These are phyloP conservation scores for Ophioninae sp. DNA, from an alignment of 2,888 invertebrate species.

Conservation along the genomic window DNA sequence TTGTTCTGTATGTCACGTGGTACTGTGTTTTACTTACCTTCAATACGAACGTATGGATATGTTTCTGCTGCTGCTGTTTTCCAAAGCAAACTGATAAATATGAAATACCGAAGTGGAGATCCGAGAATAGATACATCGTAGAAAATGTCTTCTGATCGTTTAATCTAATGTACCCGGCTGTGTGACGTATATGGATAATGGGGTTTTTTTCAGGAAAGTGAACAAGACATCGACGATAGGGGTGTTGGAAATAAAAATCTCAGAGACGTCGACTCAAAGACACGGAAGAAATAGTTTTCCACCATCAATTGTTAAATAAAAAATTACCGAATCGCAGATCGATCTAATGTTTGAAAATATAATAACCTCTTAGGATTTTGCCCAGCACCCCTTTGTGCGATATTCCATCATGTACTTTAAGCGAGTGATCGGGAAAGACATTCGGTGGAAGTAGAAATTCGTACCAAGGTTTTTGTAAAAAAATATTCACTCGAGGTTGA, in stretches of 20 bases:
- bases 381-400: neutral
- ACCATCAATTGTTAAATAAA: neutral
- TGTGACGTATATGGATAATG: neutral
- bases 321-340: neutral
- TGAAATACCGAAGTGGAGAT: neutral
- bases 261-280: neutral
- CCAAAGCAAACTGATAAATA: neutral
- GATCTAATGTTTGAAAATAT: neutral
- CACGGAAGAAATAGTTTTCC: neutral
- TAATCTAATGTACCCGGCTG: neutral
- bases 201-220: neutral
- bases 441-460: neutral
- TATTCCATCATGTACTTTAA: neutral
- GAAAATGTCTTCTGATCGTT: neutral
- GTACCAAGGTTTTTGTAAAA: neutral
- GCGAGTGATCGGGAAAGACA: neutral
- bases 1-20: no score
- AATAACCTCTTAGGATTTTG: neutral
- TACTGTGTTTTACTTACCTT: no score
- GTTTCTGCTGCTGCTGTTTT: no score
- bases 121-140: neutral
- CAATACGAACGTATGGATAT: no score
- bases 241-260: neutral
- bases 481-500: neutral
- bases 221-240: neutral